Evolutionary conservation across 2,797 vertebrate species (phyloP).

Genomic region (Melanotaenia nigrans): DNA sequence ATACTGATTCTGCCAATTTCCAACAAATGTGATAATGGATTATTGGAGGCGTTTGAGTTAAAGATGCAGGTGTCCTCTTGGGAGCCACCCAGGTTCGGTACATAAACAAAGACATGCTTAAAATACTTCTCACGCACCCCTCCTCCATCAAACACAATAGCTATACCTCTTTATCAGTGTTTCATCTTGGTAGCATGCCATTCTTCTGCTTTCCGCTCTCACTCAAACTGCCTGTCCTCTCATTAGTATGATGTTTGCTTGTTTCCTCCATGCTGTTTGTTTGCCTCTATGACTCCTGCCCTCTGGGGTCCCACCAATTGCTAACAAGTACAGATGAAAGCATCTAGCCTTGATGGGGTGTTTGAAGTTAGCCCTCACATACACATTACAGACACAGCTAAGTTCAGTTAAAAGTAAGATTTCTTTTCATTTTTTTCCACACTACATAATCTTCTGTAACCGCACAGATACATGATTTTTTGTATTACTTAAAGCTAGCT

Average conservation of each 20-base stretch:
- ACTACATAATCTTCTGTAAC: slow-evolving; percentile 22
- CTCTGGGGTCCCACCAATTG: slow-evolving; percentile 47
- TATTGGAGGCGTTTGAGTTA: slow-evolving; percentile 66
- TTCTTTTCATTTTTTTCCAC: slow-evolving; percentile 13
- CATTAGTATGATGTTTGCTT: slow-evolving; percentile 64
- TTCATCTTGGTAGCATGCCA: slow-evolving; percentile 26
- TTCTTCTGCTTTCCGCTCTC: slow-evolving; percentile 37
- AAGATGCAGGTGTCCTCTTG: slow-evolving; percentile 71
- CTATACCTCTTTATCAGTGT: slow-evolving; percentile 38
- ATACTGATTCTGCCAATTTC: slow-evolving; percentile 73
- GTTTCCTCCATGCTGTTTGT: slow-evolving; percentile 56
- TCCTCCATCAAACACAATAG: slow-evolving; percentile 25
- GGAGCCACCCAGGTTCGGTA: slow-evolving; percentile 55
- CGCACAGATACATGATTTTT: slow-evolving; percentile 4
- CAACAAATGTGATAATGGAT: slow-evolving; percentile 63
- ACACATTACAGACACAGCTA: slow-evolving; percentile 27
- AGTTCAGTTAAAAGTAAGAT: slow-evolving; percentile 32
- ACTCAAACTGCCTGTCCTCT: slow-evolving; percentile 35
- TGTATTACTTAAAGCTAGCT: slow-evolving; percentile 31
- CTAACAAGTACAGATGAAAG: slow-evolving; percentile 61
- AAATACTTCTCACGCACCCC: slow-evolving; percentile 62
- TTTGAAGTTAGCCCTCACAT: slow-evolving; percentile 52
- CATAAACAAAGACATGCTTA: slow-evolving; percentile 74
- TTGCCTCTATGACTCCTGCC: slow-evolving; percentile 45
- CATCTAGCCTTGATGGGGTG: slow-evolving; percentile 32